These are phyloP conservation scores for Boulengeromyrus knoepffleri DNA, from an alignment of 2,113 vertebrate genomes.

Conservation along the genomic window DNA sequence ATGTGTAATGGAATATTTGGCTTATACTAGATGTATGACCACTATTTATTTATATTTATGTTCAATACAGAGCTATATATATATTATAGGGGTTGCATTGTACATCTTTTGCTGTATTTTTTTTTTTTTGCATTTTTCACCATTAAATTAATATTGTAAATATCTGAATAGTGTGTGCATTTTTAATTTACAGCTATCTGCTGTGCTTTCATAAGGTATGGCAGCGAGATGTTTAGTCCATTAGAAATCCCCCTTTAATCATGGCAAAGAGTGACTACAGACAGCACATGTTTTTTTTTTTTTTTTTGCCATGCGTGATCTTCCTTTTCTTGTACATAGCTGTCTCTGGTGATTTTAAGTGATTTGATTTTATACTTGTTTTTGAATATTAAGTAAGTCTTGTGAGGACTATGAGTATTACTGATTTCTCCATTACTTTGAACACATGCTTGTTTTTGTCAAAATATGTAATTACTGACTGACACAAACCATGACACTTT, in stretches of 20 bases:
- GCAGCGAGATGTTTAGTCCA: background rate
- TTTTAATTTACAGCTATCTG: background rate
- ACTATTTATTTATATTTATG: conserved; percentile 21
- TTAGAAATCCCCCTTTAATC: background rate
- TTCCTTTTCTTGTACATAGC: background rate
- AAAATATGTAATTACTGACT: background rate
- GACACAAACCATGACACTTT: background rate
- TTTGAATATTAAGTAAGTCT: background rate
- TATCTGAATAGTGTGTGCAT: background rate
- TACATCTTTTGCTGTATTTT: conserved; percentile 17
- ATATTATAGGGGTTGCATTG: conserved; percentile 6
- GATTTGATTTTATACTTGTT: background rate
- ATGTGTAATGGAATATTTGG: background rate
- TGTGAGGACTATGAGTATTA: background rate
- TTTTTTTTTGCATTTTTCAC: conserved; percentile 11
- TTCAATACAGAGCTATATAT: conserved; percentile 10
- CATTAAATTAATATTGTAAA: conserved; percentile 18
- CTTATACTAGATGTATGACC: background rate
- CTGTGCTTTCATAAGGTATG: background rate
- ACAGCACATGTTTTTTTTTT: background rate
- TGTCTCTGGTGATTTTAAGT: background rate
- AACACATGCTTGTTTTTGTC: background rate
- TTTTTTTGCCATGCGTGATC: background rate
- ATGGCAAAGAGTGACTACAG: background rate
- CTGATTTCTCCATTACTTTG: background rate